phyloP scores from a whole-genome alignment of 92 coral and sea anemone genomes.

The Umimayanthus chanpuru region DNA sequence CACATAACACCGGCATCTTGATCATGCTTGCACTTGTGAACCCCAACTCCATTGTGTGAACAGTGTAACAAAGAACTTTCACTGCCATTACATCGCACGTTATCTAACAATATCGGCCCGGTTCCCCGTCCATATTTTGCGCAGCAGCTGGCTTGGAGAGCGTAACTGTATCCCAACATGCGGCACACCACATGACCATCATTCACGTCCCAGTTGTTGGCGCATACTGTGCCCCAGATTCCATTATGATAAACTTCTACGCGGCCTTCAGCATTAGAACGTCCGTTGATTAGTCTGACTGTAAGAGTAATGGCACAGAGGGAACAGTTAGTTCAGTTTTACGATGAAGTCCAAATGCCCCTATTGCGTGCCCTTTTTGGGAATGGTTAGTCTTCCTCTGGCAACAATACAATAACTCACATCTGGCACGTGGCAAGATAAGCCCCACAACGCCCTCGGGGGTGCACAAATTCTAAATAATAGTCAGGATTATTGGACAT shows the following conservation, averaged over 20 bases:
- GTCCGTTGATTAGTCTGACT: background rate
- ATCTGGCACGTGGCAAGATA: too few species aligned
- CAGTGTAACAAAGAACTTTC: conserved; percentile 10
- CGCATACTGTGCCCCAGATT: background rate
- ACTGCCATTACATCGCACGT: conserved; percentile 17
- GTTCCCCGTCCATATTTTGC: conserved; percentile 8
- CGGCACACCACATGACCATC: conserved; percentile 33
- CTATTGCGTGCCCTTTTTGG: too few species aligned
- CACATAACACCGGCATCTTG: background rate
- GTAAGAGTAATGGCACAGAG: too few species aligned
- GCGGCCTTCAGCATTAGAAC: background rate
- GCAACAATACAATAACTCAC: too few species aligned
- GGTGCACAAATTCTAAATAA: too few species aligned
- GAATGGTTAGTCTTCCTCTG: too few species aligned
- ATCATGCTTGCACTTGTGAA: background rate
- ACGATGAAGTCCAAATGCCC: too few species aligned
- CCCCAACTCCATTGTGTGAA: background rate
- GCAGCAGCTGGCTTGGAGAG: background rate
- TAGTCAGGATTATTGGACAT: too few species aligned
- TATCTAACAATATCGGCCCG: conserved; percentile 17
- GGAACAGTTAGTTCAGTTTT: too few species aligned
- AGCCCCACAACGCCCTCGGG: too few species aligned
- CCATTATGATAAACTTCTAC: conserved; percentile 23
- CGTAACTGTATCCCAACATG: conserved; percentile 8
- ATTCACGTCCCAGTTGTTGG: background rate